Percentiles rank a stretch among this genome's conserved stretches.
phyloP scores from a whole-genome alignment of 1,140 invertebrate species.

The Drosophila busckii region DNA sequence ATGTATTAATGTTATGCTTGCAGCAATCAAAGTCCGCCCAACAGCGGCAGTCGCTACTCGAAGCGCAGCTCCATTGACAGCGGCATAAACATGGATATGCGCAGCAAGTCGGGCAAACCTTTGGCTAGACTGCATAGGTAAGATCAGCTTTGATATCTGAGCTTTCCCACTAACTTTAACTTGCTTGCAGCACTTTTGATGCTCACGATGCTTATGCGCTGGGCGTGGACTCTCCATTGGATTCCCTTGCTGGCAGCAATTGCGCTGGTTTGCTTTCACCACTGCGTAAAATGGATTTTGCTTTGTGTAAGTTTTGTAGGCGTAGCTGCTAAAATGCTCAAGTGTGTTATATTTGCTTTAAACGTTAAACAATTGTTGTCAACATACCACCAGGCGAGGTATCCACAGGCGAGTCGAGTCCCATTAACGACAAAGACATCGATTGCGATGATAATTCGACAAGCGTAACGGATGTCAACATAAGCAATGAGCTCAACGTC shows the following conservation, averaged over 20 bases:
- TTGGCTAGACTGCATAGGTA: slow-evolving; percentile 81
- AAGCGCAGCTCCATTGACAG: slow-evolving; percentile 91
- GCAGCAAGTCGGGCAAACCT: slow-evolving; percentile 62
- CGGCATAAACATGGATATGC: slow-evolving; percentile 86
- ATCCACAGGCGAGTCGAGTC: slow-evolving; percentile 83
- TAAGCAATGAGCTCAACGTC: slow-evolving; percentile 71
- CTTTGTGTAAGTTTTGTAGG: slow-evolving; percentile 83
- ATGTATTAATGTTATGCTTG: background rate
- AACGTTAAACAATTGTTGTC: background rate
- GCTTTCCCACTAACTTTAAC: background rate
- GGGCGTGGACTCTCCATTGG: slow-evolving; percentile 79
- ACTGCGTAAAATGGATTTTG: slow-evolving; percentile 83
- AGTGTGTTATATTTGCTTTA: slow-evolving; percentile 1
- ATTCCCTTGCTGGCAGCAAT: slow-evolving; percentile 51
- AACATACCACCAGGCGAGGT: slow-evolving; percentile 82
- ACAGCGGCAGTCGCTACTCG: slow-evolving; percentile 80
- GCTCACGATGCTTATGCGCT: slow-evolving; percentile 57
- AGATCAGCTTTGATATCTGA: background rate
- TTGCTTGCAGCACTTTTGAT: slow-evolving; percentile 49
- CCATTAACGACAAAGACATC: slow-evolving; percentile 87
- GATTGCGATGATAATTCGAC: slow-evolving; percentile 80
- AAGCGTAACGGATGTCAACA: slow-evolving; percentile 80
- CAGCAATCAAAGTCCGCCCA: slow-evolving; percentile 78
- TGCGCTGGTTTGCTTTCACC: slow-evolving; percentile 63
- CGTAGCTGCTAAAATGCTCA: too few species aligned